Base-by-base conservation (phyloP, 2,113 vertebrate species). In the Meles meles region DNA sequence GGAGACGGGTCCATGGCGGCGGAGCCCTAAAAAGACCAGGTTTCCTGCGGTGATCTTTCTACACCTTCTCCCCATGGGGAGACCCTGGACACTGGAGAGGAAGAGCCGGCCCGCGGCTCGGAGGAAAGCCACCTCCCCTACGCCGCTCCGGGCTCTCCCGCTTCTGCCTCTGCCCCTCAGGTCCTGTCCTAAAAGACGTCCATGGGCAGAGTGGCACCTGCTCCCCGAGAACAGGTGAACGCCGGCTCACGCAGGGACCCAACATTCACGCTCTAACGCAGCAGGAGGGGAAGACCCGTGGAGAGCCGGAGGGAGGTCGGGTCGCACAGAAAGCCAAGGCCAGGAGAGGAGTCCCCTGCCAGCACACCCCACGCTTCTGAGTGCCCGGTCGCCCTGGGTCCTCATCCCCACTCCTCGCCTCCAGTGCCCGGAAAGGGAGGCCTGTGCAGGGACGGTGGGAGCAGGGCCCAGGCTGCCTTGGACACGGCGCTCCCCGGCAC, bases 331-430 rank as follows among this genome's bases (percentile, higher is more conserved):
- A 14, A 61, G 81, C 29, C 18, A 37, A 37, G 57, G 20, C 8
- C 47, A 6, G 63, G 34, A 10, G 10, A 6, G 37, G 67, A 5
- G 6, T 37, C 52, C 65, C 29, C 31, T 29, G 29, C 6, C 1
- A 0, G 31, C 17, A 8, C 5, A 15, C 25, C 7, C 2, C 6
- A 21, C 4, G 15, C 52, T 15, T 6, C 57, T 15, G 3, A 14
- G 57, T 1, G 47, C 61, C n/a, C 10, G 2, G 29, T 6, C 25
- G 29, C 25, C 44, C 59, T 14, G 52, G 1, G 49, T 7, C 37
- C 55, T 29, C 7, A 3, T 2, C 55, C 21, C 59, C 6, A 3
- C 23, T 42, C 15, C 23, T 42, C 6, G 5, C 31, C 34, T 17
- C 42, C 12, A 13, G 44, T 2, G 0, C 14, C 74, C 0, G 1